These are phyloP conservation scores for Bombylius discolor DNA, from an alignment of 2,888 invertebrate genomes.

Conservation along the genomic window DNA sequence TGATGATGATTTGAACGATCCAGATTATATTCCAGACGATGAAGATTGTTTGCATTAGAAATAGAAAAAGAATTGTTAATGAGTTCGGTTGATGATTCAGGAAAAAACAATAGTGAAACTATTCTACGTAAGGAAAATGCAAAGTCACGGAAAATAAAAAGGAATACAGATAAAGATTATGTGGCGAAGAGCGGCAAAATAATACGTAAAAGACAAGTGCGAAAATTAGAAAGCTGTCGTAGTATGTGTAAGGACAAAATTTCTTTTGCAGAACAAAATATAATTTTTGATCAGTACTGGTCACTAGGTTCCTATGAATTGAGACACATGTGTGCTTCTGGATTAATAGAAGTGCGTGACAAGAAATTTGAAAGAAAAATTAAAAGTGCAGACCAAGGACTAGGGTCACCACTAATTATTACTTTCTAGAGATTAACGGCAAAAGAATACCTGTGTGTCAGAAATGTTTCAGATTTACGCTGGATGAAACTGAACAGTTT, in stretches of 20 bases:
- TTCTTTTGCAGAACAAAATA: neutral
- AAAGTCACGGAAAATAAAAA: neutral
- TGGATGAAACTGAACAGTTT: conserved; percentile 14
- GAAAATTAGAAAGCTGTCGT: neutral
- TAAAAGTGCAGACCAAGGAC: conserved; percentile 9
- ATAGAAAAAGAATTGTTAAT: too few species aligned
- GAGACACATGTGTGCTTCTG: conserved; percentile 2
- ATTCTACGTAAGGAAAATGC: too few species aligned
- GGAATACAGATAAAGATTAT: neutral
- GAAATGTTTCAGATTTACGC: conserved; percentile 13
- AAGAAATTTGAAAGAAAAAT: conserved; percentile 7
- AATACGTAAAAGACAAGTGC: neutral
- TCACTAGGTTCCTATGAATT: conserved; percentile 1
- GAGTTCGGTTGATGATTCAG: too few species aligned
- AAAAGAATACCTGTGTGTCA: conserved; percentile 13
- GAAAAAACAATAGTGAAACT: too few species aligned
- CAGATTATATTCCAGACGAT: too few species aligned
- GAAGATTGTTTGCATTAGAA: too few species aligned
- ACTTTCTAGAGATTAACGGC: conserved; percentile 12
- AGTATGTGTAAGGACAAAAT: neutral
- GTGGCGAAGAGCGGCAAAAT: neutral
- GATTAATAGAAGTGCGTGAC: conserved; percentile 6
- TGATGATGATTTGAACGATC: too few species aligned
- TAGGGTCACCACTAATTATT: conserved; percentile 6
- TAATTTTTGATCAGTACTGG: neutral